Conservation (phyloP, 1,140 invertebrate species). For the Copidosoma floridanum region DNA sequence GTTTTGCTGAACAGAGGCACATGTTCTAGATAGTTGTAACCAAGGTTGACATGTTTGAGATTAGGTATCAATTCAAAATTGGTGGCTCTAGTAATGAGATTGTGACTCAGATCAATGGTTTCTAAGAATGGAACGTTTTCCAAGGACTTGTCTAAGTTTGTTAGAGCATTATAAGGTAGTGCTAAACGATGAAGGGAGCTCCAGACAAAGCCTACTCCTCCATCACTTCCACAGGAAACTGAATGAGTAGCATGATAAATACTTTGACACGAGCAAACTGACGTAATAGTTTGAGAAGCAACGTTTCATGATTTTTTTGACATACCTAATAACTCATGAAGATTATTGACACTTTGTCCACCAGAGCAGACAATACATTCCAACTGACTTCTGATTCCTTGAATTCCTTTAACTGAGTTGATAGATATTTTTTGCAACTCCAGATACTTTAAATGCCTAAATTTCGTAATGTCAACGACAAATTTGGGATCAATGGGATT, state of each 20-base stretch:
- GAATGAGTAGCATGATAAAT: no score
- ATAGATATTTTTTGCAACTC: constrained; percentile 63
- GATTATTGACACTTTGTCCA: constrained; percentile 43
- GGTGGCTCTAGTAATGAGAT: constrained; percentile 47
- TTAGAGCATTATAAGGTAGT: constrained; percentile 61
- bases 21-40: constrained; percentile 62
- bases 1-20: constrained; percentile 60
- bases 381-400: constrained; percentile 58
- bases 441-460: constrained; percentile 59
- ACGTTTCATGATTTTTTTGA: no score
- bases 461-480: constrained; percentile 59
- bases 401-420: constrained; percentile 58
- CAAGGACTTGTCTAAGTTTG: constrained; percentile 58
- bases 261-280: no score
- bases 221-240: constrained; percentile 62
- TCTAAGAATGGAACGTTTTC: constrained; percentile 62
- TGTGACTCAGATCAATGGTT: constrained; percentile 64
- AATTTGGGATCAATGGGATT: constrained; percentile 32
- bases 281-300: no score
- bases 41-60: constrained; percentile 63
- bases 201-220: constrained; percentile 62
- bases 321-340: constrained; percentile 45
- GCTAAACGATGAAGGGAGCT: constrained; percentile 60
- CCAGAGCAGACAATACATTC: constrained; percentile 59
- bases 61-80: constrained; percentile 60